Conservation (phyloP, 2,888 invertebrate genomes). For the Coremacera marginata region DNA sequence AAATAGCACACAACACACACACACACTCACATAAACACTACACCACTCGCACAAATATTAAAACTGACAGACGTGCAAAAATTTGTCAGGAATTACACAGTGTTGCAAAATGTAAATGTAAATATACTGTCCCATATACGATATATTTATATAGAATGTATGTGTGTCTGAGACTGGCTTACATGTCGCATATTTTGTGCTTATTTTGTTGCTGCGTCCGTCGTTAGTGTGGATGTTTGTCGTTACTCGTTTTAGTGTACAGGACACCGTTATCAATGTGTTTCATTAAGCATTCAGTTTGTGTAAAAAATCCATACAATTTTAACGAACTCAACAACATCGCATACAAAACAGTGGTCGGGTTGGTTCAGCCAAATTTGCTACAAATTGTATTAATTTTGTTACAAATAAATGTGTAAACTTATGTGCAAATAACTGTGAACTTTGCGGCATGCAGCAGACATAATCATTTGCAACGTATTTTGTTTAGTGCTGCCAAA, state of each 20-base stretch:
- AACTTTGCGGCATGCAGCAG: background rate
- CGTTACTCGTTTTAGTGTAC: background rate
- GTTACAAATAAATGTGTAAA: background rate
- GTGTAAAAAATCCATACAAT: slow-evolving; percentile 4
- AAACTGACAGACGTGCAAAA: slow-evolving; percentile 8
- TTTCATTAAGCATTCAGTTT: slow-evolving; percentile 30
- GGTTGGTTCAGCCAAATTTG: background rate
- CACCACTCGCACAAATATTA: background rate
- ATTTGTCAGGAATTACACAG: slow-evolving; percentile 3
- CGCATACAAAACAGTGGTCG: background rate
- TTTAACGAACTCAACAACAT: background rate
- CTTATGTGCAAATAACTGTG: background rate
- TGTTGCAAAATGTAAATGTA: background rate
- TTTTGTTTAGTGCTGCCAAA: background rate
- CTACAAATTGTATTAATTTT: background rate
- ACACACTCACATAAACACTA: background rate
- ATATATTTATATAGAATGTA: background rate
- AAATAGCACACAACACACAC: background rate
- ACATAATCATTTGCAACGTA: background rate
- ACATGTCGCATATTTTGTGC: slow-evolving; percentile 12
- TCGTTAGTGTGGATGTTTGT: slow-evolving; percentile 7
- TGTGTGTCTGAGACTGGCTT: background rate
- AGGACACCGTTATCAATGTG: background rate
- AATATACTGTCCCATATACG: too few species aligned
- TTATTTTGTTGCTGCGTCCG: background rate